Conservation (phyloP, 2,113 vertebrate genomes). For the Brachypteracias leptosomus region DNA sequence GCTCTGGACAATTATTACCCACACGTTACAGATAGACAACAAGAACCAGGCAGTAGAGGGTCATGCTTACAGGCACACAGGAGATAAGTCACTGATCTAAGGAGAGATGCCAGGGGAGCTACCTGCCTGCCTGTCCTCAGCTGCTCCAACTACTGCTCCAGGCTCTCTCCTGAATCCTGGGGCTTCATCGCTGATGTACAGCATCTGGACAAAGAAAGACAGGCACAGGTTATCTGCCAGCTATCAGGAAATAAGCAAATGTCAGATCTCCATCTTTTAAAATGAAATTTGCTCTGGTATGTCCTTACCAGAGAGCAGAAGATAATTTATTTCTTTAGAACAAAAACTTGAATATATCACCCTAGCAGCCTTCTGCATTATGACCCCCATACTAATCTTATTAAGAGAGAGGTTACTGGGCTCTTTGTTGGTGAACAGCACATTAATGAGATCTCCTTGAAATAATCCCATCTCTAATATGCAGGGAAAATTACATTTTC, state of each 20-base stretch:
- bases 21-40: background rate
- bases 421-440: conserved; percentile 64
- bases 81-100: background rate
- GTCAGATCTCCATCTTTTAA: background rate
- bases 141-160: background rate
- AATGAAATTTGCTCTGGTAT: background rate
- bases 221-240: background rate
- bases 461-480: conserved; percentile 71
- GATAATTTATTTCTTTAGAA: conserved; percentile 57
- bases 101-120: background rate
- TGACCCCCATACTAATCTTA: conserved; percentile 65
- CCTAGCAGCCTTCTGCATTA: conserved; percentile 35
- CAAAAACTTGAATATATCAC: conserved; percentile 52
- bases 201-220: background rate
- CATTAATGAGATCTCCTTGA: conserved; percentile 70
- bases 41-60: background rate
- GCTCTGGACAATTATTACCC: background rate
- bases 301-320: background rate
- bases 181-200: background rate
- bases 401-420: conserved; percentile 61
- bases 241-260: background rate
- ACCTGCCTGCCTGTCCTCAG: background rate
- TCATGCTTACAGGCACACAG: background rate
- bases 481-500: conserved; percentile 74
- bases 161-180: background rate